Base-by-base conservation (phyloP, 2,113 vertebrate species). In the Tragelaphus strepsiceros region DNA sequence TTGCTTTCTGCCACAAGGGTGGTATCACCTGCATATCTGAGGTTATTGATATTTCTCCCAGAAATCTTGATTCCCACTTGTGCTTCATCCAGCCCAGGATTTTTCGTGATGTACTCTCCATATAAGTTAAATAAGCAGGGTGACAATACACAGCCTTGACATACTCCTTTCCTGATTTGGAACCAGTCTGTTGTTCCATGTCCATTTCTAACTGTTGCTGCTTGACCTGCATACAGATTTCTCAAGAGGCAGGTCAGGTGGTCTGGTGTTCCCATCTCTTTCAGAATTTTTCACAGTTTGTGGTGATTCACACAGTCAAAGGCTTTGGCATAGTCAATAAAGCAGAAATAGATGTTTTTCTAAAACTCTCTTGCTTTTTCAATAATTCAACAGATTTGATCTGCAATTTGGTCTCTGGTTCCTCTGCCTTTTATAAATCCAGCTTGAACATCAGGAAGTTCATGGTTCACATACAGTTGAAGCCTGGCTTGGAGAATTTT, bases 391-490 rank as follows among this genome's bases (percentile, higher is more conserved):
- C 1, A 0, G 64, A 35, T 35, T 35, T 71, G 64, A 49, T 49
- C 49, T 49, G 64, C n/a, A 71, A 71, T 35, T 71, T 71, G 64
- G 35, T 35, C 17, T 71, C 64, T 71, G 64, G n/a, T 35, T 71
- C 9, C 17, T 71, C n/a, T 71, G 64, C 64, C n/a, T 35, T 71
- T 71, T 35, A n/a, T 35, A 35, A 71, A 71, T 0, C 64, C 17
- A 71, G 64, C n/a, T 35, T 71, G 17, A 35, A 71, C 17, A 21
- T 71, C 64, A 21, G n/a, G n/a, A 35, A 71, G 17, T 35, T 35
- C 64, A 71, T 1, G 0, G 64, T 21, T 71, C 64, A 71, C 1
- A 0, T 21, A 71, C 0, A 0, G n/a, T 2, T 71, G 9, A 71
- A 71, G 64, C n/a, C 17, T 71, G 19, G n/a, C 64, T 71, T 71